A percentile compares a stretch with the other conserved stretches of the same genome.
phyloP scores from a whole-genome alignment of 2,797 vertebrate genomes.

The Tokudaia tokunoshimensis region DNA sequence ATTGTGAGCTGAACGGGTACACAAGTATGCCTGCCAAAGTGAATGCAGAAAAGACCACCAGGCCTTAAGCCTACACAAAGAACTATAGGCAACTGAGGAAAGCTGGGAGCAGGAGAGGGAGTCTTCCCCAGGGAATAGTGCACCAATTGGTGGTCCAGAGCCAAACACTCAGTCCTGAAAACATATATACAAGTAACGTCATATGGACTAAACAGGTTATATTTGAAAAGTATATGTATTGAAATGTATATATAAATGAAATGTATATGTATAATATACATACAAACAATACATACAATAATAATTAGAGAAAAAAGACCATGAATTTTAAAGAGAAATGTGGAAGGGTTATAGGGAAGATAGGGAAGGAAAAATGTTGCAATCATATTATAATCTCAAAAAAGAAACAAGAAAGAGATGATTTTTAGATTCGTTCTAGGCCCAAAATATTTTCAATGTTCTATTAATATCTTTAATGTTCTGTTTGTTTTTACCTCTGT shows the following conservation, averaged over 20 bases:
- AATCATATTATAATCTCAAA: background rate
- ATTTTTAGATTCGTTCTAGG: background rate
- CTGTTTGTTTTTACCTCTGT: background rate
- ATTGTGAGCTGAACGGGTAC: background rate
- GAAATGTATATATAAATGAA: background rate
- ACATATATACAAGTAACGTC: background rate
- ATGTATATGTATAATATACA: background rate
- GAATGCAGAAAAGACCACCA: background rate
- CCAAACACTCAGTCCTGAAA: background rate
- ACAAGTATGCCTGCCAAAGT: background rate
- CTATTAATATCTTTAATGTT: background rate
- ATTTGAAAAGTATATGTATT: background rate
- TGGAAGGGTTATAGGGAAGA: background rate
- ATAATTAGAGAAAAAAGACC: background rate
- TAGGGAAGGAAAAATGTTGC: background rate
- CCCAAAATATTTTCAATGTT: background rate
- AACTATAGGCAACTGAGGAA: background rate
- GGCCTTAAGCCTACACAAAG: background rate
- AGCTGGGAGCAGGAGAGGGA: background rate
- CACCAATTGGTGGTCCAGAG: background rate
- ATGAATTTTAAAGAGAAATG: background rate
- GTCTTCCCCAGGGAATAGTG: background rate
- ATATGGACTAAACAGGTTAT: background rate
- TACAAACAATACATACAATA: background rate
- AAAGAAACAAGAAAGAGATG: background rate